Evolutionary conservation across 2,797 vertebrate genomes (phyloP).

Genomic region (Ctenopoma multispine): DNA sequence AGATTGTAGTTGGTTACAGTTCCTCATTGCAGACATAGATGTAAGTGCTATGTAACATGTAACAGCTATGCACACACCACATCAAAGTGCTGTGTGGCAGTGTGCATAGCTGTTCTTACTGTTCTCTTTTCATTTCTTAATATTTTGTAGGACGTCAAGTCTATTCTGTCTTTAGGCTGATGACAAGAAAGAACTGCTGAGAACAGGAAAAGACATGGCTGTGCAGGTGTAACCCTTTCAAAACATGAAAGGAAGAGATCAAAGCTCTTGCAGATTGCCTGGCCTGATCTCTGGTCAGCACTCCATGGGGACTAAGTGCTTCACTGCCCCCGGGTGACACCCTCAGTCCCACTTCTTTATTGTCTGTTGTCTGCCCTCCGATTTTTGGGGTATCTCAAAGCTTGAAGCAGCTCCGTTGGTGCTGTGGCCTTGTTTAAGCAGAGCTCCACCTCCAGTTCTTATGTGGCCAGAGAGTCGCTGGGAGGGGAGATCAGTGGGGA

Average conservation of each 20-base stretch:
- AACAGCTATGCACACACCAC: neutral
- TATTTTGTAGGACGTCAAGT: constrained; percentile 3
- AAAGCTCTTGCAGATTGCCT: constrained; percentile 62
- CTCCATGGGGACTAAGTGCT: constrained; percentile 54
- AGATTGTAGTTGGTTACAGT: constrained; percentile 44
- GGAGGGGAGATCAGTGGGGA: constrained; percentile 42
- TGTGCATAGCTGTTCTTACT: neutral
- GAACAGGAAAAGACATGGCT: constrained; percentile 41
- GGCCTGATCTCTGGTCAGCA: constrained; percentile 56
- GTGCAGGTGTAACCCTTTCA: constrained; percentile 71
- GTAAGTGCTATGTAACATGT: too few relatives aligned
- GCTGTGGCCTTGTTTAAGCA: constrained; percentile 40
- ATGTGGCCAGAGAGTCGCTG: constrained; percentile 51
- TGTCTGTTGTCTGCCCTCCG: constrained; percentile 40
- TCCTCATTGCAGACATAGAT: neutral
- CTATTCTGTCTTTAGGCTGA: constrained; percentile 33
- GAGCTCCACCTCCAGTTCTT: constrained; percentile 63
- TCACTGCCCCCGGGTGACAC: constrained; percentile 65
- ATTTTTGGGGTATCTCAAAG: constrained; percentile 41
- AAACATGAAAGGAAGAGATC: constrained; percentile 72
- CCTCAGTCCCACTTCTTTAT: constrained; percentile 60
- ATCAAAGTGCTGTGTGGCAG: constrained; percentile 14
- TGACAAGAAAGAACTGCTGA: constrained; percentile 19
- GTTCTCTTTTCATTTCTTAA: constrained; percentile 13
- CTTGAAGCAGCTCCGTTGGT: constrained; percentile 50